A percentile compares a stretch with the other conserved stretches of the same genome.
Evolutionary conservation across 2,113 vertebrate genomes (phyloP).

Genomic region (Hoplias malabaricus): DNA sequence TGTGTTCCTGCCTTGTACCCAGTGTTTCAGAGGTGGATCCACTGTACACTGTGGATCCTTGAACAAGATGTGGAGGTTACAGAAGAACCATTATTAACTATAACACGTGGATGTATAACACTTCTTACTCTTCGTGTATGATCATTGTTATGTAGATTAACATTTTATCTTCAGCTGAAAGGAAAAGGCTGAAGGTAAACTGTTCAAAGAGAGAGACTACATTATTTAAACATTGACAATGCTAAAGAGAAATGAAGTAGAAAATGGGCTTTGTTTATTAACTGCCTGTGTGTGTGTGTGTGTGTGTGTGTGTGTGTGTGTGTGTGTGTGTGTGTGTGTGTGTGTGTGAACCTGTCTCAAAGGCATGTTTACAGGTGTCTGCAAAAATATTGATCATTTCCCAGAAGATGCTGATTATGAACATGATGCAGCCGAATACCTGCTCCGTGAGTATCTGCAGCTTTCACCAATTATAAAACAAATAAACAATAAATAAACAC

Average conservation of each 20-base stretch:
- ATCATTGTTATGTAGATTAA: too few species aligned
- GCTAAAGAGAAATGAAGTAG: conserved; percentile 21
- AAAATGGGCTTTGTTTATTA: conserved; percentile 7
- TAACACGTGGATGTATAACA: too few species aligned
- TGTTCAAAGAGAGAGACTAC: not conserved
- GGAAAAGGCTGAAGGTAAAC: not conserved
- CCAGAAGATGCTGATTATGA: conserved; percentile 93
- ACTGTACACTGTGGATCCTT: too few species aligned
- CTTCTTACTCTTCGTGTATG: too few species aligned
- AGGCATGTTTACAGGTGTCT: conserved; percentile 93
- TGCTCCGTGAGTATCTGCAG: conserved; percentile 81
- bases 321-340: conserved; percentile 34
- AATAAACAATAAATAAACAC: conserved; percentile 41
- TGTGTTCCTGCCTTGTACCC: too few species aligned
- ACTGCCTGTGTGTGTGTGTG: conserved; percentile 22
- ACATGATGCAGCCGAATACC: conserved; percentile 93
- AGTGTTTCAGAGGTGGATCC: too few species aligned
- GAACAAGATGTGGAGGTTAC: too few species aligned
- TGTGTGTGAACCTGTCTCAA: conserved; percentile 55
- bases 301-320: conserved; percentile 16
- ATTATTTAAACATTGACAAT: conserved; percentile 14
- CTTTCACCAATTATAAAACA: conserved; percentile 17
- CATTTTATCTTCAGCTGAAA: too few species aligned
- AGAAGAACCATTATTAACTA: too few species aligned
- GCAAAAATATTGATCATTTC: conserved; percentile 98